Base-by-base conservation (phyloP, 2,888 invertebrate genomes). In the Strigamia crassipes region DNA sequence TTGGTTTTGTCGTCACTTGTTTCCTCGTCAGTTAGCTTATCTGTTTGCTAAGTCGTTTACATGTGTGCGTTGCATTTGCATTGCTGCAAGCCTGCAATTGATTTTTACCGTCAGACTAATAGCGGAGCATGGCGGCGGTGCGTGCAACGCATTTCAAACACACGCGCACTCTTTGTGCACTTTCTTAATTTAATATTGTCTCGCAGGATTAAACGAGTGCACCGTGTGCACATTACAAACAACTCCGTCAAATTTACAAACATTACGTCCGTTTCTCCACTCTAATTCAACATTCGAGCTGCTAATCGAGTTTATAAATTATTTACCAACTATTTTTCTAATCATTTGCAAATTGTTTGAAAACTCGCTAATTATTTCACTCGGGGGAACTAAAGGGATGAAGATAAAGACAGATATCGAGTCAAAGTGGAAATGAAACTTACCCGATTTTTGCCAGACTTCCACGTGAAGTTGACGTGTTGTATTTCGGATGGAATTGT, bases 401-500 rank as follows among this genome's bases (percentile, higher is more conserved):
- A n/a, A n/a, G n/a, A n/a, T n/a, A n/a, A n/a, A n/a, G n/a, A n/a
- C n/a, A 38, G 38, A 38, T 1, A 38, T 4, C 38, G 8, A 38
- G 8, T 6, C 2, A 0, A 61, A 10, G 8, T 9, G 12, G 5
- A 9, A 10, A 8, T 23, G 0, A 12, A 27, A 23, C 79, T 80
- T 87, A 88, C 87, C 85, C 85, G 85, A 73, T 87, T 86, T 31
- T 87, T 86, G 18, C 87, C 86, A 4, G 87, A 86, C 82, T 86
- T 86, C 88, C 88, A 88, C 0, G 88, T 88, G 61, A 88, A 86
- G 81, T 88, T 87, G 51, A 88, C 87, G 5, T 86, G 78, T 34
- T 79, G 21, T 18, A 97, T 95, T 90, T 97, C 96, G 6, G 96
- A 94, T 1, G 97, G 97, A 86, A 97, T 96, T 82, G 94, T 92